Conservation (phyloP, 2,113 vertebrate species). For the Paracanthobrama guichenoti region DNA sequence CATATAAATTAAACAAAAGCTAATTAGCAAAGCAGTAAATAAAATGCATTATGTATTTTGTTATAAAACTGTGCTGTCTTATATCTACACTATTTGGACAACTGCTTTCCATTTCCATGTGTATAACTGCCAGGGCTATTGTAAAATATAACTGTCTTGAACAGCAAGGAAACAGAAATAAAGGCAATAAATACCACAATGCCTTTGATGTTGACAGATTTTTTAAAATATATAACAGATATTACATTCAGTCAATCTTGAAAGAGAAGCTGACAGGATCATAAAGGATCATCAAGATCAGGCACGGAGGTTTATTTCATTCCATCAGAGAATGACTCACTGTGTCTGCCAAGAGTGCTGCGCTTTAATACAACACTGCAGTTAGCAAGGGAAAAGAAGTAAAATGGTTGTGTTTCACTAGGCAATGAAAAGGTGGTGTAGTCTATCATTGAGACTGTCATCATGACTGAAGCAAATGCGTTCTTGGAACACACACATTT, state of each 20-base stretch:
- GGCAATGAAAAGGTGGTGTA: background rate
- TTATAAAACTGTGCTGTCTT: slow-evolving; percentile 1
- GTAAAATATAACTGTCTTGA: slow-evolving; percentile 8
- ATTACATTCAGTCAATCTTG: slow-evolving; percentile 34
- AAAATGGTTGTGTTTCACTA: slow-evolving; percentile 3
- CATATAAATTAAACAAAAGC: slow-evolving; percentile 36
- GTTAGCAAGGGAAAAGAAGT: background rate
- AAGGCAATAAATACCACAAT: slow-evolving; percentile 17
- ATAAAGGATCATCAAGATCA: slow-evolving; percentile 32
- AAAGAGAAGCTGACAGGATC: slow-evolving; percentile 32
- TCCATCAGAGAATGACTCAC: slow-evolving; percentile 32
- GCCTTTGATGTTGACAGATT: slow-evolving; percentile 23
- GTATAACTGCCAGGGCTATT: background rate
- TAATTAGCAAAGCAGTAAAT: slow-evolving; percentile 29
- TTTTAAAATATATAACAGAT: slow-evolving; percentile 14
- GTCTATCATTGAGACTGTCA: slow-evolving; percentile 17
- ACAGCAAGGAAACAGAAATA: slow-evolving; percentile 10
- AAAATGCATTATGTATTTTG: slow-evolving; percentile 18
- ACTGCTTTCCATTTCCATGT: background rate
- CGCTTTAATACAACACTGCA: slow-evolving; percentile 25
- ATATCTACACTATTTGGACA: background rate
- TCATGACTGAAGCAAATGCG: background rate
- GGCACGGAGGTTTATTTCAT: slow-evolving; percentile 21
- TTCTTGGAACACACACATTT: background rate
- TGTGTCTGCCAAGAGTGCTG: background rate